These are phyloP conservation scores for Platerodrilus igneus DNA, from an alignment of 2,888 invertebrate genomes.

Conservation along the genomic window DNA sequence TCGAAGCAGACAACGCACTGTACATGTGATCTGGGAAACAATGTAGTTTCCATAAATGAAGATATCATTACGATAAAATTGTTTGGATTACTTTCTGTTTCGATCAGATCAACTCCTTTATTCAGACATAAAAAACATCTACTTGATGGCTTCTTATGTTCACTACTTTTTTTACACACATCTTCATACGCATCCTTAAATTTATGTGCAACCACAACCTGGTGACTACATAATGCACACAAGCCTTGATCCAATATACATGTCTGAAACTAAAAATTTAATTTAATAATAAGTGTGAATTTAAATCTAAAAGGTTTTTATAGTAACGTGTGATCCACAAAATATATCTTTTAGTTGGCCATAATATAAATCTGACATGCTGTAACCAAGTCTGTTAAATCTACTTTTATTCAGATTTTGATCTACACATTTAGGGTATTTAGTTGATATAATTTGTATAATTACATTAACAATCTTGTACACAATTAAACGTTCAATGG, in stretches of 20 bases:
- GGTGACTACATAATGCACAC: conserved; percentile 19
- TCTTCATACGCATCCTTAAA: conserved; percentile 19
- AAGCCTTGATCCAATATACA: conserved; percentile 5
- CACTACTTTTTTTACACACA: conserved; percentile 11
- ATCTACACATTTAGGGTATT: no score
- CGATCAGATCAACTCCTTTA: conserved; percentile 9
- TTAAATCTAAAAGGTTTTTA: no score
- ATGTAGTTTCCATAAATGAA: conserved; percentile 18
- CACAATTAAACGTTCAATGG: no score
- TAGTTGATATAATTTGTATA: no score
- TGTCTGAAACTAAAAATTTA: conserved; percentile 18
- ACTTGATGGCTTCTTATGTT: conserved; percentile 2
- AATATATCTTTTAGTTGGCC: no score
- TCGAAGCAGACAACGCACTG: conserved; percentile 16
- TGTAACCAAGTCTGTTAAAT: no score
- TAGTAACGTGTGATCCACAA: no score
- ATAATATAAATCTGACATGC: no score
- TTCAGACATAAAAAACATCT: conserved; percentile 21
- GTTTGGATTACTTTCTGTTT: conserved; percentile 17
- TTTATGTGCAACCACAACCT: conserved; percentile 13
- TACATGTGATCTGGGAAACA: conserved; percentile 8
- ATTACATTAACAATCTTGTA: no score
- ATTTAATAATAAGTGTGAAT: neutral
- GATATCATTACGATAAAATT: conserved; percentile 13
- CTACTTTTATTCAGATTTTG: no score